These are phyloP conservation scores for Dunckerocampus dactyliophorus DNA, from an alignment of 2,113 vertebrate species.

Conservation along the genomic window DNA sequence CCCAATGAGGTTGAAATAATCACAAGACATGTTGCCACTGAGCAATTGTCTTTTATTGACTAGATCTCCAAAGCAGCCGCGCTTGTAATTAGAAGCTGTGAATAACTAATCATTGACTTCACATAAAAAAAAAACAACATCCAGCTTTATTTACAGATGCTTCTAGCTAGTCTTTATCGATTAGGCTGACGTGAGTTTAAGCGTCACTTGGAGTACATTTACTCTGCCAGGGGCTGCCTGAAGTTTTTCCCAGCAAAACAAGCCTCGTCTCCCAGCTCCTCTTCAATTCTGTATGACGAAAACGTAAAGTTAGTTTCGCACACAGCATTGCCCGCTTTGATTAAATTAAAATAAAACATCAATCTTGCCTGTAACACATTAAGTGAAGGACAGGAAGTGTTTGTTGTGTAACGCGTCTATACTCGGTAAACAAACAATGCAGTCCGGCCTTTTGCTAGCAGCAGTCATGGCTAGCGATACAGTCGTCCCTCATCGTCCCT, in stretches of 20 bases:
- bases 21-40: neutral
- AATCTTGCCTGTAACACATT: neutral
- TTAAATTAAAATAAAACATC: neutral
- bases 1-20: conserved; percentile 3
- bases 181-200: neutral
- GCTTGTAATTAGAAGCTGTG: neutral
- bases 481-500: too few relatives aligned
- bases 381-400: too few relatives aligned
- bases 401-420: too few relatives aligned
- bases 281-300: conserved; percentile 84
- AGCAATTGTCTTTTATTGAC: conserved; percentile 32
- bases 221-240: conserved; percentile 81
- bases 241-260: conserved; percentile 90
- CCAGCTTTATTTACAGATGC: neutral
- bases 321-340: neutral
- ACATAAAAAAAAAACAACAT: conserved; percentile 10
- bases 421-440: too few relatives aligned
- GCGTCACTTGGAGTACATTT: conserved; percentile 10
- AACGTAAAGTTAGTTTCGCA: neutral
- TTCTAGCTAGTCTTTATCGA: neutral
- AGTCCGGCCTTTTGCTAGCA: too few relatives aligned
- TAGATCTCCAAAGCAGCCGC: conserved; percentile 1
- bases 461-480: too few relatives aligned
- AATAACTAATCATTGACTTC: conserved; percentile 3
- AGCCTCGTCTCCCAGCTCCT: conserved; percentile 89